Evolutionary conservation across 1,140 invertebrate genomes (phyloP), one percentile per base, ranked within the genome.

Genomic region (Sipha flava): DNA sequence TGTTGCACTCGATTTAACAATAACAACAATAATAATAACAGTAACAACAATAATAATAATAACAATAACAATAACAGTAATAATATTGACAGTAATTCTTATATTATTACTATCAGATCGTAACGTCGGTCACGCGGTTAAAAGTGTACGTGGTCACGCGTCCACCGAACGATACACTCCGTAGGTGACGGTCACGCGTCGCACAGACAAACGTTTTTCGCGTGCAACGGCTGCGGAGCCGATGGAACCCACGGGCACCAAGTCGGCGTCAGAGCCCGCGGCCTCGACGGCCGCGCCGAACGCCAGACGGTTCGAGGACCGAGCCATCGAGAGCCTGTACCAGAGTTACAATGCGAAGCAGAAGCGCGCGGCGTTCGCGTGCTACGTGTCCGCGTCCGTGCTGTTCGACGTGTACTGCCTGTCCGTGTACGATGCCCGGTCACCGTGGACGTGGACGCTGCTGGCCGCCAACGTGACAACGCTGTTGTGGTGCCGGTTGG

Each of bases 291-390:
- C 34, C 12, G 18, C 64, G 21, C 16, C 64, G 3, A 68, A 26
- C 16, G 66, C 66, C 10, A 40, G 57, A 23, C 40, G 57, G 21
- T 66, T 68, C 45, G 59, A 40, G 31, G 90, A 91, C 81, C 83
- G 87, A 23, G 88, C 89, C 49, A 87, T 93, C 62, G 92, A 94
- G 84, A 88, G 88, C 82, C 87, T 95, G 0, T 95, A 94, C 85
- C 89, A 90, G 81, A 89, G 89, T 49, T 94, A 94, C 84, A 92
- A 90, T 54, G 87, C 91, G 57, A 90, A 92, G 81, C 92, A 94
- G 84, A 89, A 92, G 80, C 89, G 92, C 66, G 88, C 90, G 37
- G 92, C 92, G n/a, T 85, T 94, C n/a, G 89, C 90, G 82, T 92
- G 91, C 82, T 91, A 94, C 84, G 86, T 94, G 0, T 84, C 89